Percentiles rank a stretch among this genome's conserved stretches.
Conservation (phyloP, 2,888 invertebrate genomes). For the Phytoseiulus persimilis region DNA sequence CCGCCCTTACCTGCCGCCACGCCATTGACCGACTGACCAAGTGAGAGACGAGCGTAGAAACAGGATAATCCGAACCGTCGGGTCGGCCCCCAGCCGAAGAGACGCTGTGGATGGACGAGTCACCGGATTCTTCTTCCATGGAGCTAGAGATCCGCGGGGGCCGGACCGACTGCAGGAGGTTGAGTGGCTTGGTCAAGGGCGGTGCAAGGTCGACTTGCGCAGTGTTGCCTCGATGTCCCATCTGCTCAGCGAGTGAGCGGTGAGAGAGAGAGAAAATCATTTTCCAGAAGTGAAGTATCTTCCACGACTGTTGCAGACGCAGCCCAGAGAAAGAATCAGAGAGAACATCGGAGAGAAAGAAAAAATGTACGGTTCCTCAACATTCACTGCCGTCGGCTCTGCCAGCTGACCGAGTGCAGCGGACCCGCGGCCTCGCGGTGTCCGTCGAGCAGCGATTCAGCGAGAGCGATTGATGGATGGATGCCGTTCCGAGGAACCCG, state of each 20-base stretch:
- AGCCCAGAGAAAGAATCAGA: conserved; percentile 9
- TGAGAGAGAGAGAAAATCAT: background rate
- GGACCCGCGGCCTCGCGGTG: background rate
- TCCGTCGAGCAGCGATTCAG: background rate
- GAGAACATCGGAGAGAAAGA: background rate
- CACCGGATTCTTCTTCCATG: background rate
- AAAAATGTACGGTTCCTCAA: background rate
- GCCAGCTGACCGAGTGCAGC: background rate
- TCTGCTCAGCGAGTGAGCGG: conserved; percentile 38
- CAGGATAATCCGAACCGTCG: background rate
- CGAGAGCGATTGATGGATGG: background rate
- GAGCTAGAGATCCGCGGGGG: background rate
- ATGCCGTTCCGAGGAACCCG: background rate
- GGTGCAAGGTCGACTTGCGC: conserved; percentile 13
- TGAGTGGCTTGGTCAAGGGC: background rate
- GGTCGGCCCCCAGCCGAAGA: background rate
- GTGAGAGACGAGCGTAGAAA: background rate
- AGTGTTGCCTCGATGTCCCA: conserved; percentile 39
- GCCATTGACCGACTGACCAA: background rate
- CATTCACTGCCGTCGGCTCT: background rate
- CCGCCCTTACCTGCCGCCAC: background rate
- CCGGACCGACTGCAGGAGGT: background rate
- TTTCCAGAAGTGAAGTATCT: conserved; percentile 35
- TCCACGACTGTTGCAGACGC: conserved; percentile 39
- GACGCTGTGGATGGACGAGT: background rate